These are phyloP conservation scores for Microtus oregoni DNA, from an alignment of 2,113 vertebrate species.

Conservation along the genomic window DNA sequence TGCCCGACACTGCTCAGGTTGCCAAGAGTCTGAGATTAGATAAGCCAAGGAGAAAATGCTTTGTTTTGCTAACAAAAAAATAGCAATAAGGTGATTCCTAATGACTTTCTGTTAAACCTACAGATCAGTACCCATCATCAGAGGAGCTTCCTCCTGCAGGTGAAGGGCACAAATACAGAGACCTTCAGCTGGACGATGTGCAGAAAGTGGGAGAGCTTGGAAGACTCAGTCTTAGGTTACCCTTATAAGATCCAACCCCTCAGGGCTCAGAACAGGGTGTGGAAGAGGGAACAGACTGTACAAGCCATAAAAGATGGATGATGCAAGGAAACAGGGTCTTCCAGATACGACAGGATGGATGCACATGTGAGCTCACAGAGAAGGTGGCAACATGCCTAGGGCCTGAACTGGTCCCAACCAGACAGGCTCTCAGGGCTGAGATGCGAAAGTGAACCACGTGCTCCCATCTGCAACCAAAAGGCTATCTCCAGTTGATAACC, in stretches of 20 bases:
- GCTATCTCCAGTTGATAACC: neutral
- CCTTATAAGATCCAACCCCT: neutral
- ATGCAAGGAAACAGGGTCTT: neutral
- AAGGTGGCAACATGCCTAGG: neutral
- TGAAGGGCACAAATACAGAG: neutral
- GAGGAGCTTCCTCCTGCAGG: neutral
- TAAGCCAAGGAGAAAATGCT: neutral
- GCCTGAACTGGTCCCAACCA: neutral
- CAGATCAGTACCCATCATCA: neutral
- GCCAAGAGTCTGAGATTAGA: neutral
- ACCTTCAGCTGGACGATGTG: neutral
- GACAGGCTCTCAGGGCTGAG: neutral
- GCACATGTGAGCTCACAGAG: neutral
- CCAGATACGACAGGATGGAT: neutral
- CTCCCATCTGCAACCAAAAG: neutral
- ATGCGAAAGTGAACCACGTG: neutral
- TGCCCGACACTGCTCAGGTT: neutral
- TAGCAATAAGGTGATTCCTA: neutral
- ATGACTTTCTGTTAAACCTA: neutral
- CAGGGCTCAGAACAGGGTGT: neutral
- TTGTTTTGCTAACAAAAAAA: neutral
- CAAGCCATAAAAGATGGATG: neutral
- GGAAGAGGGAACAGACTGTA: neutral
- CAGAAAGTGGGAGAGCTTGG: neutral
- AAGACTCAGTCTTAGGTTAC: neutral